Percentiles rank a stretch among this genome's conserved stretches.
phyloP scores from a whole-genome alignment of 2,888 invertebrate genomes.

The Sicus ferrugineus region DNA sequence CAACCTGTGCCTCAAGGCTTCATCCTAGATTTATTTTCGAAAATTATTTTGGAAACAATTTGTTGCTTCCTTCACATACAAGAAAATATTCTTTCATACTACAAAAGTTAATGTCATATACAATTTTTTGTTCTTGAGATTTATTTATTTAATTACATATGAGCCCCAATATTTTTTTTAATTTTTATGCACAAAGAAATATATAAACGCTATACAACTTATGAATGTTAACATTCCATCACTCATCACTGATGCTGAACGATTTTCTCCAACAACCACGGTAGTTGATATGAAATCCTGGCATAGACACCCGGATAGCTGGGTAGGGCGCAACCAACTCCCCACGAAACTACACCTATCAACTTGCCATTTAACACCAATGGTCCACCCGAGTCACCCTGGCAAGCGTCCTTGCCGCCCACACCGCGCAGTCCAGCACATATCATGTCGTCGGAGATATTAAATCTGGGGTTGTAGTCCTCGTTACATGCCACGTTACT shows the following conservation, averaged over 20 bases:
- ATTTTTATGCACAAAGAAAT: too few relatives aligned
- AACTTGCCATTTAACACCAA: conserved; percentile 43
- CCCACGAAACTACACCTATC: conserved; percentile 56
- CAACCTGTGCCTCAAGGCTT: too few relatives aligned
- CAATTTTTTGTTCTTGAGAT: too few relatives aligned
- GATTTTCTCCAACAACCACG: conserved; percentile 42
- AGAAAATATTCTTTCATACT: conserved; percentile 52
- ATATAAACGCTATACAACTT: too few relatives aligned
- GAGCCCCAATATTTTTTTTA: too few relatives aligned
- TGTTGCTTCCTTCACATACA: conserved; percentile 55
- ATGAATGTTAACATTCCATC: too few relatives aligned
- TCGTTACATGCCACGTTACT: conserved; percentile 45
- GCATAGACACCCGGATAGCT: conserved; percentile 52
- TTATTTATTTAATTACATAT: too few relatives aligned
- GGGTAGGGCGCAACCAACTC: conserved; percentile 46
- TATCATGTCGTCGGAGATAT: conserved; percentile 53
- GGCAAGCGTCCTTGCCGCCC: conserved; percentile 56
- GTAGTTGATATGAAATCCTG: conserved; percentile 44
- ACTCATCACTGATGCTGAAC: background rate
- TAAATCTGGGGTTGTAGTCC: conserved; percentile 44
- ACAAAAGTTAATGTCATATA: too few relatives aligned
- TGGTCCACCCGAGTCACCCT: conserved; percentile 57
- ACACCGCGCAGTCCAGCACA: conserved; percentile 52
- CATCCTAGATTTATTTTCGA: too few relatives aligned
- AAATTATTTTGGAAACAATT: conserved; percentile 49